These are phyloP conservation scores for Margarornis squamiger DNA, from an alignment of 2,797 vertebrate species.

Conservation along the genomic window DNA sequence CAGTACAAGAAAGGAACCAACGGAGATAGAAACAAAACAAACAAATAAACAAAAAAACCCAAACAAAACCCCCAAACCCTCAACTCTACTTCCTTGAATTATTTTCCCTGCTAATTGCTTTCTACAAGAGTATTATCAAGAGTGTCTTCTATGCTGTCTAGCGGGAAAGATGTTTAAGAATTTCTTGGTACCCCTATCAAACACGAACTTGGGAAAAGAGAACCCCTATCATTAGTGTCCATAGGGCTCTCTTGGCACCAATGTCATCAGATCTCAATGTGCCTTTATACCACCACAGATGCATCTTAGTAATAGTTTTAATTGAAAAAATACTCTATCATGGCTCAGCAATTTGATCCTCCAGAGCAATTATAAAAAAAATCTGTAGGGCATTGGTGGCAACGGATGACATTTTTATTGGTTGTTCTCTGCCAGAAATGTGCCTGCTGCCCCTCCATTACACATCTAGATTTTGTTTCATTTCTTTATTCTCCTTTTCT, in stretches of 20 bases:
- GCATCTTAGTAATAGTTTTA: neutral
- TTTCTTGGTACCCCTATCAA: neutral
- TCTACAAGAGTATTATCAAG: neutral
- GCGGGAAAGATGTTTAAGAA: neutral
- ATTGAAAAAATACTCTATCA: neutral
- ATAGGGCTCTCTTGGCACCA: neutral
- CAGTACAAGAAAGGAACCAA: neutral
- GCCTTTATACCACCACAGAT: neutral
- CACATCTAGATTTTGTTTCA: neutral
- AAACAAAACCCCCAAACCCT: neutral
- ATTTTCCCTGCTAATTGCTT: neutral
- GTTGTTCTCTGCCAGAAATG: neutral
- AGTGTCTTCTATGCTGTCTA: neutral
- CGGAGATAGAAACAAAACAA: neutral
- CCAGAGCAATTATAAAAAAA: neutral
- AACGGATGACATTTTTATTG: neutral
- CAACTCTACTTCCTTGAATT: neutral
- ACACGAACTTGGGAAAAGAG: neutral
- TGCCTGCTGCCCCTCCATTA: neutral
- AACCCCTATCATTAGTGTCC: neutral
- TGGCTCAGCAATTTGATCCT: neutral
- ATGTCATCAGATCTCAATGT: neutral
- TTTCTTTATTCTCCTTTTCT: neutral
- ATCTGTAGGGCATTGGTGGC: neutral
- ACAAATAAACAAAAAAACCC: too few species aligned